Conservation (phyloP, 1,140 invertebrate genomes). For the Drosophila prosaltans region DNA sequence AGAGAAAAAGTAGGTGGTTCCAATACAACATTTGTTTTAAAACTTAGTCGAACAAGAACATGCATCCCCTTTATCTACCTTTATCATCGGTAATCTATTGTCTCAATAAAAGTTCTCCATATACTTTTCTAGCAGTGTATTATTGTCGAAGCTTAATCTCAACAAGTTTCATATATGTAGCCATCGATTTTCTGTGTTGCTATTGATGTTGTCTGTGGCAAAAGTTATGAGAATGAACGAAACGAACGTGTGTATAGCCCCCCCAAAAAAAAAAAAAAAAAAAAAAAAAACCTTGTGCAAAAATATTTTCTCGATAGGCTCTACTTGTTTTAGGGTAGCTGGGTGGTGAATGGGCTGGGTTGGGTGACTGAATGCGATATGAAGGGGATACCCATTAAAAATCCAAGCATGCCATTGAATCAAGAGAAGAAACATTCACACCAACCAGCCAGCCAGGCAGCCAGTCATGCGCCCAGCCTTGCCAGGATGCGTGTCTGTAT, state of each 20-base stretch:
- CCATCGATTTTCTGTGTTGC: slow-evolving; percentile 41
- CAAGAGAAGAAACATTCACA: slow-evolving; percentile 24
- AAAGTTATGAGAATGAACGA: slow-evolving; percentile 44
- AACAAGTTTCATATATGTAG: slow-evolving; percentile 42
- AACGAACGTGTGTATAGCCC: slow-evolving; percentile 19
- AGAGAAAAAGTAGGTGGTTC: too few species aligned
- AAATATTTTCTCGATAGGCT: slow-evolving; percentile 25
- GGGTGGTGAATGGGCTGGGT: background rate
- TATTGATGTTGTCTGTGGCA: slow-evolving; percentile 10
- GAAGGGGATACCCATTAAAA: slow-evolving; percentile 59
- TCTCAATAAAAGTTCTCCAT: background rate
- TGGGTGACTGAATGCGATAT: slow-evolving; percentile 10
- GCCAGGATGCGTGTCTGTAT: slow-evolving; percentile 34
- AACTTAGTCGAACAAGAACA: too few species aligned
- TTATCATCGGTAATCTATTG: too few species aligned
- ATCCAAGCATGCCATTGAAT: slow-evolving; percentile 62
- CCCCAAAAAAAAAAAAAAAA: slow-evolving; percentile 13
- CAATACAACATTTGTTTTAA: too few species aligned
- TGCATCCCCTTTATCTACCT: too few species aligned
- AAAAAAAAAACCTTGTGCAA: slow-evolving; percentile 4
- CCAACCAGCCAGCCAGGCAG: background rate
- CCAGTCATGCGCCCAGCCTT: background rate
- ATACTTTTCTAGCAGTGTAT: background rate
- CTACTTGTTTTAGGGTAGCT: background rate
- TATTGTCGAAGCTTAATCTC: slow-evolving; percentile 26